Base-by-base conservation (phyloP, 2,797 vertebrate species). In the Paguma larvata region DNA sequence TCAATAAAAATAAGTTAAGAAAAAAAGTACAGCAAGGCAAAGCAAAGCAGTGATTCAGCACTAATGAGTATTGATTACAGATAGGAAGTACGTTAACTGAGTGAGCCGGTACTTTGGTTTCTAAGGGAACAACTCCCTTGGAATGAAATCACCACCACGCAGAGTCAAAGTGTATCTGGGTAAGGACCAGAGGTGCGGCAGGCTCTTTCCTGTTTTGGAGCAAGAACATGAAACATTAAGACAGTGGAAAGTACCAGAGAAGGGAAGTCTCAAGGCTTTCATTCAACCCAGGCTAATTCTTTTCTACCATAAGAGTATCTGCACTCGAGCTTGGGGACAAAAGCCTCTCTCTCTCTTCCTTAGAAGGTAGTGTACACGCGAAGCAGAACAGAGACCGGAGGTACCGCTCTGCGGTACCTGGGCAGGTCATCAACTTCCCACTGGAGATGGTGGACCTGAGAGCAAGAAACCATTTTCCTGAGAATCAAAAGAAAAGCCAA, bases 21-120 rank as follows among this genome's bases (percentile, higher is more conserved):
- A 73, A 46, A 75, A 75, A 75, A 18, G 10, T 23, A 73, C 2
- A 27, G n/a, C 59, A 56, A 88, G 92, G 83, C 53, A 73, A 70
- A 85, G 87, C 46, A 27, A 72, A 93, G 91, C 73, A 91, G 59
- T 30, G 91, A 93, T 75, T 70, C 27, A 7, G 12, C 27, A 56
- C 89, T 96, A 97, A 98, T 96, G 92, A 96, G 95, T 95, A 97
- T 96, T 96, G 98, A 98, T 97, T 95, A 96, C 95, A 70, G 79
- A 86, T 82, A 97, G 79, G 94, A 98, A 92, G 90, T 9, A 6
- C 90, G 95, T 97, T 98, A 85, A 97, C 92, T 95, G 93, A 96
- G 93, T 85, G 92, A 96, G 97, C 46, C 89, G 85, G 93, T 46
- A 95, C 97, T 80, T 96, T 90, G 94, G 98, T 97, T 97, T 93